A percentile compares a stretch with the other conserved stretches of the same genome.
Evolutionary conservation across 37 sponge, comb jelly and placozoan genomes (phyloP).

Genomic region (Eunapius fragilis): DNA sequence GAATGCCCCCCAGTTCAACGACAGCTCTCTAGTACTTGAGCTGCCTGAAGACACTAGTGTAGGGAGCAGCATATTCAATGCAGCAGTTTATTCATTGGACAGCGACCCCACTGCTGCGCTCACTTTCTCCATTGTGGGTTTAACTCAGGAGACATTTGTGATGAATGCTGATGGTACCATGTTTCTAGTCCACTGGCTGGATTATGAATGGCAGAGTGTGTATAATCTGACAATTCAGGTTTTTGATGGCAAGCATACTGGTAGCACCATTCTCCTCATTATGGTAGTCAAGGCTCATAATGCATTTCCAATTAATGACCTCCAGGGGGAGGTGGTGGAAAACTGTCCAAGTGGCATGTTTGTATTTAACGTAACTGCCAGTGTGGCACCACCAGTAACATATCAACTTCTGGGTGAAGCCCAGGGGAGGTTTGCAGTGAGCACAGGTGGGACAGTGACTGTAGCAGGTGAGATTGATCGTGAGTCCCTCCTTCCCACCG

Average conservation of each 20-base stretch:
- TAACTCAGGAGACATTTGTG: slow-evolving; percentile 36
- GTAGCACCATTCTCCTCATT: slow-evolving; percentile 23
- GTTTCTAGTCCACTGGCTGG: slow-evolving; percentile 16
- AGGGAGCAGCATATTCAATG: not conserved
- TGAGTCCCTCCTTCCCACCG: slow-evolving; percentile 39
- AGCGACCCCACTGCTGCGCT: slow-evolving; percentile 1
- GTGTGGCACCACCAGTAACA: not conserved
- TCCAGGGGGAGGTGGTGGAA: slow-evolving; percentile 25
- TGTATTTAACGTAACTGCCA: slow-evolving; percentile 25
- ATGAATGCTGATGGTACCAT: slow-evolving; percentile 9
- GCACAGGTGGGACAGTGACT: slow-evolving; percentile 24
- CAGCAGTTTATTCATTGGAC: slow-evolving; percentile 39
- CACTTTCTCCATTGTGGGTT: slow-evolving; percentile 18
- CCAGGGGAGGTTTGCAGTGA: slow-evolving; percentile 38
- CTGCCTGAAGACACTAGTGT: slow-evolving; percentile 25
- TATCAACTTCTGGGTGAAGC: slow-evolving; percentile 43
- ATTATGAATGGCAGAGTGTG: slow-evolving; percentile 30
- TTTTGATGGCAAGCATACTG: slow-evolving; percentile 34
- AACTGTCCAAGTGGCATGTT: slow-evolving; percentile 20
- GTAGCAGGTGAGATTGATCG: slow-evolving; percentile 48
- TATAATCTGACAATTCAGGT: slow-evolving; percentile 37
- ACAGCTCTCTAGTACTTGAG: slow-evolving; percentile 31
- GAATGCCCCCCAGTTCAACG: slow-evolving; percentile 39
- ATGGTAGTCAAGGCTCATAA: slow-evolving; percentile 60
- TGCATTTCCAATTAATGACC: slow-evolving; percentile 8